Evolutionary conservation across 2,797 vertebrate species (phyloP).

Genomic region (Tauraco hartlaubi): DNA sequence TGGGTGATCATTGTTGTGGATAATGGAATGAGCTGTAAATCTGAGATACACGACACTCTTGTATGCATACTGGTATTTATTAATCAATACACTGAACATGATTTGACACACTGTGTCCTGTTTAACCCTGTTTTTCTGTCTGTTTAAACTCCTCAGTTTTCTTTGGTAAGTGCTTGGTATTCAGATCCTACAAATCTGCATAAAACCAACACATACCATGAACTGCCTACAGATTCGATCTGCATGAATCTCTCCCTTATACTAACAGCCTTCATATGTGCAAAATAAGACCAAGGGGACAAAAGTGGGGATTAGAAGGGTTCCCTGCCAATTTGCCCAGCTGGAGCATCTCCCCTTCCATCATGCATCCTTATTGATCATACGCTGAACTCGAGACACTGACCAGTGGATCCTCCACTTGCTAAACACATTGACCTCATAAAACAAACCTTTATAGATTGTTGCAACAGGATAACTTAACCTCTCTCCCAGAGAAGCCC

Average conservation of each 20-base stretch:
- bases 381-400: neutral
- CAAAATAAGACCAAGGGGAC: conserved; percentile 76
- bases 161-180: conserved; percentile 84
- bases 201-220: conserved; percentile 81
- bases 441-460: conserved; percentile 16
- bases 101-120: conserved; percentile 75
- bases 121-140: conserved; percentile 77
- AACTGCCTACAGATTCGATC: conserved; percentile 73
- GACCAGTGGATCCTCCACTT: conserved; percentile 32
- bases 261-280: conserved; percentile 78
- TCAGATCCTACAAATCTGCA: conserved; percentile 80
- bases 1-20: conserved; percentile 78
- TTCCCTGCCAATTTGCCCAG: conserved; percentile 43
- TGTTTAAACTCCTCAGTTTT: conserved; percentile 78
- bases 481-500: conserved; percentile 49
- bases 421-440: conserved; percentile 7
- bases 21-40: conserved; percentile 77
- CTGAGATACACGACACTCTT: conserved; percentile 76
- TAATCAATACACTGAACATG: conserved; percentile 74
- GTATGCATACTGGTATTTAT: conserved; percentile 78
- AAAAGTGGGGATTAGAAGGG: conserved; percentile 62
- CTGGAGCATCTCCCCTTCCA: neutral
- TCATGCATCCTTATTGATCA: neutral
- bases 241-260: conserved; percentile 76
- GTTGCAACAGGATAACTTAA: neutral